Evolutionary conservation across 1,140 invertebrate genomes (phyloP).

Genomic region (Nebria ingens): DNA sequence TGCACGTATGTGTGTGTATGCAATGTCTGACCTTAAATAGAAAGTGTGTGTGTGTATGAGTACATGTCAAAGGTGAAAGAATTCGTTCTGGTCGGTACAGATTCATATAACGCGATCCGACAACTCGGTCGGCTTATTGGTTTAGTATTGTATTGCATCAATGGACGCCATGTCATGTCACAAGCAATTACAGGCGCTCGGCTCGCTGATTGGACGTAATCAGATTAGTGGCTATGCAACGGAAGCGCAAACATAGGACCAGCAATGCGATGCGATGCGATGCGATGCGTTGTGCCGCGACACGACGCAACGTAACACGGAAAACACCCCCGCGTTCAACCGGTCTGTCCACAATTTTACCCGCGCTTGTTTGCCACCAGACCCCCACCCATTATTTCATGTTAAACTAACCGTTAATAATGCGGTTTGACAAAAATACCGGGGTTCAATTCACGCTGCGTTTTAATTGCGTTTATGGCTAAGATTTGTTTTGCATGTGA

Average conservation of each 20-base stretch:
- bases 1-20: neutral
- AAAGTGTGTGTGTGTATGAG: no score
- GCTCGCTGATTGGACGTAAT: slow-evolving; percentile 27
- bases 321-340: no score
- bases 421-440: slow-evolving; percentile 2
- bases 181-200: slow-evolving; percentile 22
- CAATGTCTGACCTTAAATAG: neutral
- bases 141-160: slow-evolving; percentile 18
- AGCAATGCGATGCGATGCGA: neutral
- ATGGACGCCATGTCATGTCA: slow-evolving; percentile 16
- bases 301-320: no score
- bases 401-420: slow-evolving; percentile 12
- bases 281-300: no score
- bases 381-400: slow-evolving; percentile 11
- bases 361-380: slow-evolving; percentile 10
- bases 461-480: slow-evolving; percentile 6
- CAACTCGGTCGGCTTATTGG: slow-evolving; percentile 15
- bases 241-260: slow-evolving; percentile 25
- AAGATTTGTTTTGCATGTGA: neutral
- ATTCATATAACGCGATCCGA: slow-evolving; percentile 15
- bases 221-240: slow-evolving; percentile 23
- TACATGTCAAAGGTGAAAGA: no score
- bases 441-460: neutral
- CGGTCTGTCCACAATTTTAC: neutral
- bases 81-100: no score